A percentile compares a stretch with the other conserved stretches of the same genome.
Conservation (phyloP, 1,140 invertebrate species). For the Cecropterus lyciades region DNA sequence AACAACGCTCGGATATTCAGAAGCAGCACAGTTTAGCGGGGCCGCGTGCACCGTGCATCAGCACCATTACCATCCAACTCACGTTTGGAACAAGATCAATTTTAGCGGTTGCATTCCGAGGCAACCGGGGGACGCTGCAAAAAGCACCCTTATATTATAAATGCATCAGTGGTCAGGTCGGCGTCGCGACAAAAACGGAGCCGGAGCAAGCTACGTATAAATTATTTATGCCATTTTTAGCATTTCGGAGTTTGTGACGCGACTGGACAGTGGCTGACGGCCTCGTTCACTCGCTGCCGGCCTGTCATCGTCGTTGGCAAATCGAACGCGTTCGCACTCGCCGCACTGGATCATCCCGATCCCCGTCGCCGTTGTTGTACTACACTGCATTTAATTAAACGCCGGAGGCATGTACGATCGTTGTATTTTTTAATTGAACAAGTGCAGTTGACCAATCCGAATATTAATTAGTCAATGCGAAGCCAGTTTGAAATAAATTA, state of each 20-base stretch:
- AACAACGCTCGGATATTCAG: slow-evolving; percentile 20
- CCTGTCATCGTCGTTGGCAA: slow-evolving; percentile 47
- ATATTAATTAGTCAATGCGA: slow-evolving; percentile 14
- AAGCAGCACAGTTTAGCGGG: slow-evolving; percentile 39
- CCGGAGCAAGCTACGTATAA: slow-evolving; percentile 70
- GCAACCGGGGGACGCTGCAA: slow-evolving; percentile 70
- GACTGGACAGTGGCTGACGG: slow-evolving; percentile 49
- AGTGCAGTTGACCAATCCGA: background rate
- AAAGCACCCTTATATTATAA: slow-evolving; percentile 84
- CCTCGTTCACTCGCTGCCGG: slow-evolving; percentile 32
- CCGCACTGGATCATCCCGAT: slow-evolving; percentile 8
- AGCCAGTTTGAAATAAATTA: background rate
- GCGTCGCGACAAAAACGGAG: slow-evolving; percentile 73
- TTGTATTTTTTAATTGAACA: slow-evolving; percentile 13
- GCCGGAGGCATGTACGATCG: background rate
- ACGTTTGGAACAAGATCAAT: slow-evolving; percentile 81
- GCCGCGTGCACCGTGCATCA: slow-evolving; percentile 39
- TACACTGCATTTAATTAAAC: slow-evolving; percentile 15
- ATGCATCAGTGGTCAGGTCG: slow-evolving; percentile 82
- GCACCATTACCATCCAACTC: slow-evolving; percentile 69
- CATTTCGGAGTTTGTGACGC: slow-evolving; percentile 74
- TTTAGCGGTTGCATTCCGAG: slow-evolving; percentile 81
- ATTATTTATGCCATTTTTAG: slow-evolving; percentile 84
- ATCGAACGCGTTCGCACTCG: slow-evolving; percentile 19
- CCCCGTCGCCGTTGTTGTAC: slow-evolving; percentile 8